Evolutionary conservation across 2,797 vertebrate species (phyloP).

Genomic region (Lepilemur septentrionalis): DNA sequence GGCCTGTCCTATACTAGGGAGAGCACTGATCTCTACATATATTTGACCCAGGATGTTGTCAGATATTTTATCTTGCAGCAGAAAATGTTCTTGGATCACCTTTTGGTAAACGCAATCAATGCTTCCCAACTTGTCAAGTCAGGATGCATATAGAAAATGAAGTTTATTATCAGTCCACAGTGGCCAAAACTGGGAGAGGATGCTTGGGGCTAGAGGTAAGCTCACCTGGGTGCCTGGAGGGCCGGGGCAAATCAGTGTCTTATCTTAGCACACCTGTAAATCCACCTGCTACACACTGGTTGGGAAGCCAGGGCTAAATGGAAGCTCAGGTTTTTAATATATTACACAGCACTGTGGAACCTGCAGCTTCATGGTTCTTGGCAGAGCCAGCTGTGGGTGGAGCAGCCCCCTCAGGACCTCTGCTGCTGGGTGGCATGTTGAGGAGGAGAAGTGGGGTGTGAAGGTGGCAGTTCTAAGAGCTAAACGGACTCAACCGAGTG

Average conservation of each 20-base stretch:
- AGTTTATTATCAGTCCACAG: not conserved
- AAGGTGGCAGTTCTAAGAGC: not conserved
- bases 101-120: not conserved
- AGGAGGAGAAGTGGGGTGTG: accelerated
- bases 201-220: not conserved
- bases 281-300: not conserved
- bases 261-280: not conserved
- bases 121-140: not conserved
- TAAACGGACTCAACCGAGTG: not conserved
- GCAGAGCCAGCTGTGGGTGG: not conserved
- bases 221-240: too few relatives aligned
- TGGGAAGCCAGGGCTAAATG: not conserved
- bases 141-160: not conserved
- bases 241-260: not conserved
- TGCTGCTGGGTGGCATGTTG: not conserved
- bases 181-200: not conserved
- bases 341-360: not conserved
- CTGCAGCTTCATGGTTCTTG: not conserved
- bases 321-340: not conserved
- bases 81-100: not conserved
- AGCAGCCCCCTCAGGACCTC: accelerated
- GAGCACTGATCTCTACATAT: not conserved
- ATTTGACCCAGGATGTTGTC: not conserved
- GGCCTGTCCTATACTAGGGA: not conserved
- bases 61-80: not conserved